Evolutionary conservation across 2,888 invertebrate species (phyloP), one percentile per base, ranked within the genome.

Genomic region (Melanostoma mellinum): DNA sequence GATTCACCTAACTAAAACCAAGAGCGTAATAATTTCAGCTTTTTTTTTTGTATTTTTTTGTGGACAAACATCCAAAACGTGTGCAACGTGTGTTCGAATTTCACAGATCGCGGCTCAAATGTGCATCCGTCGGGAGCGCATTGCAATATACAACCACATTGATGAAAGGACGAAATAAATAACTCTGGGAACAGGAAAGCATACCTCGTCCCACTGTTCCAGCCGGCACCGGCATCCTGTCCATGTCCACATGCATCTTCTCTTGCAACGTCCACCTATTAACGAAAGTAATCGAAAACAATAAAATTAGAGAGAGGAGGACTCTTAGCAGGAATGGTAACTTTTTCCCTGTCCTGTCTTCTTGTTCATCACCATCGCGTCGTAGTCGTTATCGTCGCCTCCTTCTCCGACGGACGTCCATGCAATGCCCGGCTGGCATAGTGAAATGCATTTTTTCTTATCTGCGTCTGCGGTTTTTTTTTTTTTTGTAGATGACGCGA

Each of bases 211-310:
- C 56, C 58, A 20, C 32, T 20, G 9, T 33, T 38, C 44, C 44
- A 56, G 30, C 38, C 35, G 33, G 44, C 67, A 36, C 10, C 42
- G 71, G 42, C 68, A 56, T 65, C 74, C 58, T 67, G 75, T 60
- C 9, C 42, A 6, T 32, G 55, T 35, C n/a, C 48, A 38, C 40
- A 30, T 65, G 71, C 48, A 33, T 32, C 6, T 42, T n/a, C 63
- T 40, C 63, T 32, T 33, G 44, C 48, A 32, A 35, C 30, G 61
- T 73, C 74, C 53, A 61, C 42, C 84, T 79, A 79, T 79, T 79
- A 84, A 84, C 60, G 84, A 79, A 84, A 84, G 75, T 84, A 84
- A 84, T 84, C 84, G 84, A 78, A 79, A 84, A 75, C 84, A 84
- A 84, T 79, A 79, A 84, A 84, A 84, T 84, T 79, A 84, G 79